These are phyloP conservation scores for Nyleta sp. DNA, from an alignment of 2,888 invertebrate species.

Conservation along the genomic window DNA sequence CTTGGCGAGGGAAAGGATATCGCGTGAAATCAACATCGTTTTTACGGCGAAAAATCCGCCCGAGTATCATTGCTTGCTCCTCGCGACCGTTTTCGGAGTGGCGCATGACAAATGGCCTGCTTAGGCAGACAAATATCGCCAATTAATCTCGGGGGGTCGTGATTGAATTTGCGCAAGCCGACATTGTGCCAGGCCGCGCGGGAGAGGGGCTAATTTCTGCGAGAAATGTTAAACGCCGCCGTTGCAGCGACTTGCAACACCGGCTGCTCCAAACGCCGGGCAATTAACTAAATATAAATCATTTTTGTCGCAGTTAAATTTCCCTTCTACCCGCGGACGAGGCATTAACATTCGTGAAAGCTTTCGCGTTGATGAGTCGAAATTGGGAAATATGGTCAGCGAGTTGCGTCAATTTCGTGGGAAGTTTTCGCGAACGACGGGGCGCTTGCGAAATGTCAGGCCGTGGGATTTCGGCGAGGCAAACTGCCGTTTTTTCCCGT, in stretches of 20 bases:
- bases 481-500: too few species aligned
- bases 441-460: slow-evolving; percentile 13
- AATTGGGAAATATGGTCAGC: slow-evolving; percentile 8
- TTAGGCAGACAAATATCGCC: slow-evolving; percentile 11
- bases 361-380: slow-evolving; percentile 1
- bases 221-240: slow-evolving; percentile 21
- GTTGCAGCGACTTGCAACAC: slow-evolving; percentile 25
- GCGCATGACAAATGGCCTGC: slow-evolving; percentile 20
- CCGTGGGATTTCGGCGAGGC: slow-evolving; percentile 4
- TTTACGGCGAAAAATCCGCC: slow-evolving; percentile 14
- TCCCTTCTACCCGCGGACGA: neutral
- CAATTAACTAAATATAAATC: slow-evolving; percentile 35
- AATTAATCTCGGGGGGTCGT: slow-evolving; percentile 13
- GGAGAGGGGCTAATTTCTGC: slow-evolving; percentile 6
- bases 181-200: neutral
- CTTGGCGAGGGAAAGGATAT: slow-evolving; percentile 55
- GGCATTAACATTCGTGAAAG: slow-evolving; percentile 12
- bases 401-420: slow-evolving; percentile 28
- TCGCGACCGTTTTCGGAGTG: slow-evolving; percentile 1
- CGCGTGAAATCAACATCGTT: slow-evolving; percentile 23
- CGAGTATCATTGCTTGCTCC: slow-evolving; percentile 7
- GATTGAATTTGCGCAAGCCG: slow-evolving; percentile 30
- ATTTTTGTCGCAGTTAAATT: slow-evolving; percentile 24
- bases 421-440: slow-evolving; percentile 14
- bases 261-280: neutral